These are phyloP conservation scores for Chironex yamaguchii DNA, from an alignment of 30 jellyfish, hydroid and myxozoan genomes.

Conservation along the genomic window DNA sequence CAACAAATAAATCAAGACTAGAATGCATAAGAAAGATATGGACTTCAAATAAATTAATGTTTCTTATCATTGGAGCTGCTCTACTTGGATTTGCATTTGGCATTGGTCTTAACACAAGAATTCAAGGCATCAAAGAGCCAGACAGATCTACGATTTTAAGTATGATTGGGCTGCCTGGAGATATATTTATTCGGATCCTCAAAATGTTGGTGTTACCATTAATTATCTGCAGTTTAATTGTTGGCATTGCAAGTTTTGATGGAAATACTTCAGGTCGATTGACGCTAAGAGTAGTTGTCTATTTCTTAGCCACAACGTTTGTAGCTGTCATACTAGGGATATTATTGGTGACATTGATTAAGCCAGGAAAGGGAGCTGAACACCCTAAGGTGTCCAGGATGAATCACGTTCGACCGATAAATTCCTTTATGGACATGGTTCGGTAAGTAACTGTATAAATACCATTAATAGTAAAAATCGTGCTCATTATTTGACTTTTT, in stretches of 20 bases:
- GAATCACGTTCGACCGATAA: conserved; percentile 83
- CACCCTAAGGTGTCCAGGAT: conserved; percentile 38
- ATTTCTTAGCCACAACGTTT: conserved; percentile 81
- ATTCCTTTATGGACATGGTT: conserved; percentile 83
- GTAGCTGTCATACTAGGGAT: conserved; percentile 89
- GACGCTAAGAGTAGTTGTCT: conserved; percentile 81
- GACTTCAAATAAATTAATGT: no score
- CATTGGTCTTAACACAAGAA: conserved; percentile 52
- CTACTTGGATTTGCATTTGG: conserved; percentile 84
- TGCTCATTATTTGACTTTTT: no score
- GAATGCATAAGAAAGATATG: no score
- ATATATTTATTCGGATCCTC: conserved; percentile 73
- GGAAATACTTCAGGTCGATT: conserved; percentile 84
- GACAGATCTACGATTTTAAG: conserved; percentile 76
- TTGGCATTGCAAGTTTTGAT: conserved; percentile 86
- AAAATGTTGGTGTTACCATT: conserved; percentile 83
- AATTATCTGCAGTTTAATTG: conserved; percentile 87
- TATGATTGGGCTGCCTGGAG: conserved; percentile 91
- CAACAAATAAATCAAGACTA: no score
- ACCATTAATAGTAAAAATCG: no score
- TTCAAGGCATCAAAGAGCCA: conserved; percentile 79
- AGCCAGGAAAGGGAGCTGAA: conserved; percentile 87
- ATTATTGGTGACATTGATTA: conserved; percentile 81
- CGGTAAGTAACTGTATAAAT: no score
- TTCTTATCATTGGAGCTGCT: conserved; percentile 78